These are phyloP conservation scores for Oreochromis mossambicus DNA, from an alignment of 2,797 vertebrate genomes.

Conservation along the genomic window DNA sequence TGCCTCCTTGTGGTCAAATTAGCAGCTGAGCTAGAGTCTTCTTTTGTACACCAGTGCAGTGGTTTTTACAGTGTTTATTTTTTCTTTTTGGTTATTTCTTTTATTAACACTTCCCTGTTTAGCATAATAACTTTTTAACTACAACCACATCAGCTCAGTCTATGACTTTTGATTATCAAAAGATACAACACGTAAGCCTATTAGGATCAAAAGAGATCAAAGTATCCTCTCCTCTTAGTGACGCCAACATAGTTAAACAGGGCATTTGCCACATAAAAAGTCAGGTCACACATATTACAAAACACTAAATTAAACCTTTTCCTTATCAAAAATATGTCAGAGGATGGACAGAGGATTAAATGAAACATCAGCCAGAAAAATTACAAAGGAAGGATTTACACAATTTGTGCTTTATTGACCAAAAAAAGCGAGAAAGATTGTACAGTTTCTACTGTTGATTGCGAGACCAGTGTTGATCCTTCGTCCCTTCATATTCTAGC, in stretches of 20 bases:
- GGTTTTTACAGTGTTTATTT: fast-evolving
- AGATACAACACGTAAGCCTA: background rate
- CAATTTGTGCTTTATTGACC: slow-evolving; percentile 75
- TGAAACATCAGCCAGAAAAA: background rate
- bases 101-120: background rate
- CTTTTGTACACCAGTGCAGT: background rate
- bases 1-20: slow-evolving; percentile 51
- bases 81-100: background rate
- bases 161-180: background rate
- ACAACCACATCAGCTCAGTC: background rate
- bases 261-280: background rate
- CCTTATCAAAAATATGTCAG: background rate
- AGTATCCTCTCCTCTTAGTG: background rate
- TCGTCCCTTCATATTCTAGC: background rate
- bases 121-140: background rate
- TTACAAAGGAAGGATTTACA: slow-evolving; percentile 2
- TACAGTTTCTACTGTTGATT: slow-evolving; percentile 63
- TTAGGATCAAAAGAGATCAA: background rate
- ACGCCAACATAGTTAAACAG: background rate
- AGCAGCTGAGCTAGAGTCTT: background rate
- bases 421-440: slow-evolving; percentile 50
- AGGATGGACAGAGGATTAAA: background rate
- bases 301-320: background rate
- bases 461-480: slow-evolving; percentile 43
- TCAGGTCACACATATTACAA: background rate